A percentile compares a stretch with the other conserved stretches of the same genome.
These are phyloP conservation scores for Astyanax mexicanus DNA, from an alignment of 2,797 vertebrate species.

Conservation along the genomic window DNA sequence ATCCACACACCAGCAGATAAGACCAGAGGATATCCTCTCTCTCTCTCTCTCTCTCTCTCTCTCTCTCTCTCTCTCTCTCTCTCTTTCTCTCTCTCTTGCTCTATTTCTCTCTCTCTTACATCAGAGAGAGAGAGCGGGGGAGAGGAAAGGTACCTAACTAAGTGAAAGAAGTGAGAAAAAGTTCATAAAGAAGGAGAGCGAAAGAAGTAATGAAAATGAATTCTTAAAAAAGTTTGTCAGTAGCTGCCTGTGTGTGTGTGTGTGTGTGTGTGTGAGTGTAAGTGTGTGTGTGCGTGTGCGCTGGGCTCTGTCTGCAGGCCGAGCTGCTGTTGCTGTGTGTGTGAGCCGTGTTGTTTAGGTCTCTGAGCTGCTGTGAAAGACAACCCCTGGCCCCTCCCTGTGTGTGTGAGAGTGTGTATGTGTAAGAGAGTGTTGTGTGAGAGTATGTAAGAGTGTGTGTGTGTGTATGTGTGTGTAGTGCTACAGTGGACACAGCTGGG, in stretches of 20 bases:
- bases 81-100: too few species aligned
- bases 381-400: conserved; percentile 38
- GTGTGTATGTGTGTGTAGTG: conserved; percentile 31
- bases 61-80: too few species aligned
- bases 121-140: conserved; percentile 12
- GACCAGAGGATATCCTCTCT: conserved; percentile 62
- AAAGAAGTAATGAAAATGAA: too few species aligned
- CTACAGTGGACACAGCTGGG: conserved; percentile 67
- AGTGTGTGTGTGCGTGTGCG: neutral
- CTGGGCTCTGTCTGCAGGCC: neutral
- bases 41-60: conserved; percentile 32
- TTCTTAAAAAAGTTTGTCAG: too few species aligned
- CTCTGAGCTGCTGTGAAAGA: conserved; percentile 56
- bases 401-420: conserved; percentile 21
- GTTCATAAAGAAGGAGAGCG: too few species aligned
- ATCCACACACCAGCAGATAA: conserved; percentile 55
- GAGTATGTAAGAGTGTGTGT: conserved; percentile 2
- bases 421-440: conserved; percentile 11
- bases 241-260: too few species aligned
- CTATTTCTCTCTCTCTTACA: too few species aligned
- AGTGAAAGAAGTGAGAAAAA: too few species aligned
- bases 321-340: conserved; percentile 34
- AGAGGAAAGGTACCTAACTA: too few species aligned
- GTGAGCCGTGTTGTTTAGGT: conserved; percentile 46
- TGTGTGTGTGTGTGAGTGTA: neutral